A percentile compares a stretch with the other conserved stretches of the same genome.
Conservation (phyloP, 2,888 invertebrate genomes). For the Phengaris arion region DNA sequence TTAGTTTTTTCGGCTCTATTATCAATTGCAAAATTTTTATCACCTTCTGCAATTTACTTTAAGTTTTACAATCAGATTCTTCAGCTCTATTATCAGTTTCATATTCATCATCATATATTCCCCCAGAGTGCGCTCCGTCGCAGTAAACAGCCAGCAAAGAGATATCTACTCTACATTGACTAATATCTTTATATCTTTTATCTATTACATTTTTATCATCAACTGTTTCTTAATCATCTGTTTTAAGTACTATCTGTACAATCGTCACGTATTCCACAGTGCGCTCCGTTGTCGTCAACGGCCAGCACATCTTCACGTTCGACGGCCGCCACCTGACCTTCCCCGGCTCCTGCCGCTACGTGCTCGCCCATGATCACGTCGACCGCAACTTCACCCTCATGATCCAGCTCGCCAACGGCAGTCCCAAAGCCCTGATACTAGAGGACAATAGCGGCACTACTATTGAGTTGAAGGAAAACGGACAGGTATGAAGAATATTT, state of each 20-base stretch:
- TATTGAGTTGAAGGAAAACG: slow-evolving; percentile 82
- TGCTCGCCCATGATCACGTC: slow-evolving; percentile 89
- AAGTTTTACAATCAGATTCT: no score
- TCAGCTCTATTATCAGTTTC: no score
- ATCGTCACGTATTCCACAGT: slow-evolving; percentile 58
- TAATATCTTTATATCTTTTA: not conserved
- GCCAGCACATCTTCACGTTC: slow-evolving; percentile 92
- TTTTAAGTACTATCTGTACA: no score
- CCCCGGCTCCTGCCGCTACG: slow-evolving; percentile 90
- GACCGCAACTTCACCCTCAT: slow-evolving; percentile 92
- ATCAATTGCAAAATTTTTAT: no score
- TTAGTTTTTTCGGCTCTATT: no score
- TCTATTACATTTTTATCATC: not conserved
- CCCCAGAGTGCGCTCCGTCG: no score
- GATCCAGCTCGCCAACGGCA: slow-evolving; percentile 84
- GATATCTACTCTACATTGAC: no score
- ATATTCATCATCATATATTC: no score
- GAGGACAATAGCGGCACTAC: slow-evolving; percentile 83
- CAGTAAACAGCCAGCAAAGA: no score
- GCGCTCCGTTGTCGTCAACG: slow-evolving; percentile 85
- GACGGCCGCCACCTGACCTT: slow-evolving; percentile 90
- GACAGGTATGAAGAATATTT: slow-evolving; percentile 64
- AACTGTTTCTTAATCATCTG: not conserved
- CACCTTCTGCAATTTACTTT: no score
- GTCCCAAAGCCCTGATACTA: slow-evolving; percentile 83